Evolutionary conservation across 1,140 invertebrate species (phyloP).

Genomic region (Drosophila neocordata): DNA sequence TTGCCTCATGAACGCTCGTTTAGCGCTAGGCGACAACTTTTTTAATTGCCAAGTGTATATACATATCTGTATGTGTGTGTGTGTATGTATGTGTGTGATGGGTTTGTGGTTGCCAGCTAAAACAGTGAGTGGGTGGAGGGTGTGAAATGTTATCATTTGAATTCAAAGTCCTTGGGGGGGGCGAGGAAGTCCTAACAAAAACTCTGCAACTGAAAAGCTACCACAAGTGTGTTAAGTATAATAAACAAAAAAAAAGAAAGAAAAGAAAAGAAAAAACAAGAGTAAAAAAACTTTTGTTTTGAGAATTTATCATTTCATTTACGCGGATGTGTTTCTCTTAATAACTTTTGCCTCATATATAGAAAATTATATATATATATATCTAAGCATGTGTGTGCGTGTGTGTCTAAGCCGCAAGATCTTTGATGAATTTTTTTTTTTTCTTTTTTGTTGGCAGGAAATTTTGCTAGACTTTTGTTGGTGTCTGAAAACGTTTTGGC

Average conservation of each 20-base stretch:
- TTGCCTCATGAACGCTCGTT: constrained; percentile 41
- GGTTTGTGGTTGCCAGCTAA: not conserved
- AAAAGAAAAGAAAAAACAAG: constrained; percentile 18
- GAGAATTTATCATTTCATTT: too few relatives aligned
- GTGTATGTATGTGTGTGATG: not conserved
- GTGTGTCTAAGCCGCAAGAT: not conserved
- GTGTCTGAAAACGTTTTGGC: constrained; percentile 58
- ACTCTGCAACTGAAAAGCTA: not conserved
- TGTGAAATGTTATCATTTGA: constrained; percentile 1
- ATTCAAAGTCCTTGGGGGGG: not conserved
- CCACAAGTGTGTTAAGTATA: too few relatives aligned
- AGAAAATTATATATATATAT: not conserved
- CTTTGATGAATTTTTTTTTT: not conserved
- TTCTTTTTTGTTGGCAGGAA: constrained; percentile 20
- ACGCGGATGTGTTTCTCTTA: too few relatives aligned
- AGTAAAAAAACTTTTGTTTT: too few relatives aligned
- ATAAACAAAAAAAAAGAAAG: constrained; percentile 7
- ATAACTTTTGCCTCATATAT: constrained; percentile 1
- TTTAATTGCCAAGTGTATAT: constrained; percentile 61
- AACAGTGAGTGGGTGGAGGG: not conserved
- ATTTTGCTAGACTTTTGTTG: constrained; percentile 29
- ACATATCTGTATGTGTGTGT: too few relatives aligned
- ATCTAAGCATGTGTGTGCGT: not conserved
- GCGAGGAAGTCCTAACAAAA: too few relatives aligned
- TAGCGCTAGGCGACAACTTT: constrained; percentile 63